Evolutionary conservation across 2,113 vertebrate genomes (phyloP).

Genomic region (Suricata suricatta): DNA sequence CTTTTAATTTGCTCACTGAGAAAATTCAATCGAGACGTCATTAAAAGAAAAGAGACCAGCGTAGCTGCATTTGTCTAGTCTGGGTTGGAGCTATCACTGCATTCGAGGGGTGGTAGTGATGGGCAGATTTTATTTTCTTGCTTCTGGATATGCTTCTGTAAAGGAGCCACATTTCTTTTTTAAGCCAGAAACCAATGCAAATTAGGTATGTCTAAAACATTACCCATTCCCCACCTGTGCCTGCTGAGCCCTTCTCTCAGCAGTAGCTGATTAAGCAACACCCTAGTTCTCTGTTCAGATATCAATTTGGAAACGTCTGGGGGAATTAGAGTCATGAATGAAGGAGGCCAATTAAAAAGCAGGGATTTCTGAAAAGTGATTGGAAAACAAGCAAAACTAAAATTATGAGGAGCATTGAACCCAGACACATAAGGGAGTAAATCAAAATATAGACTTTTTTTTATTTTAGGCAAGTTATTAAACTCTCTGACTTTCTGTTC

Average conservation of each 20-base stretch:
- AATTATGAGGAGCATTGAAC: neutral
- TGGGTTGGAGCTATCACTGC: neutral
- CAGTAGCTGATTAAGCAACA: neutral
- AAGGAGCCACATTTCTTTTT: neutral
- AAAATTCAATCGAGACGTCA: constrained; percentile 63
- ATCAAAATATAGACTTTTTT: constrained; percentile 13
- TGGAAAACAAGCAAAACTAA: neutral
- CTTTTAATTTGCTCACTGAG: constrained; percentile 68
- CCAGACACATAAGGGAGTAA: neutral
- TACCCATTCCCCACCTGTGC: neutral
- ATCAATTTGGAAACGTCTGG: neutral
- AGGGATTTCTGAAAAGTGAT: neutral
- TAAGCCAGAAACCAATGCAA: neutral
- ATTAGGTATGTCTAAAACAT: neutral
- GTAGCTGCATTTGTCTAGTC: neutral
- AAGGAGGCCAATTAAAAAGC: constrained; percentile 19
- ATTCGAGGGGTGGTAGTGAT: neutral
- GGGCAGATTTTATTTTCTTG: neutral
- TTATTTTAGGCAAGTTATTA: neutral
- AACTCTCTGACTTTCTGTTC: neutral
- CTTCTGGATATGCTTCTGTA: neutral
- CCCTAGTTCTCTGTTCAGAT: neutral
- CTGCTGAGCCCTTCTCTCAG: neutral
- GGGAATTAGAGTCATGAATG: neutral
- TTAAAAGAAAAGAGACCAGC: constrained; percentile 57